phyloP scores from a whole-genome alignment of 2,113 vertebrate genomes.

The Phyllostomus discolor region DNA sequence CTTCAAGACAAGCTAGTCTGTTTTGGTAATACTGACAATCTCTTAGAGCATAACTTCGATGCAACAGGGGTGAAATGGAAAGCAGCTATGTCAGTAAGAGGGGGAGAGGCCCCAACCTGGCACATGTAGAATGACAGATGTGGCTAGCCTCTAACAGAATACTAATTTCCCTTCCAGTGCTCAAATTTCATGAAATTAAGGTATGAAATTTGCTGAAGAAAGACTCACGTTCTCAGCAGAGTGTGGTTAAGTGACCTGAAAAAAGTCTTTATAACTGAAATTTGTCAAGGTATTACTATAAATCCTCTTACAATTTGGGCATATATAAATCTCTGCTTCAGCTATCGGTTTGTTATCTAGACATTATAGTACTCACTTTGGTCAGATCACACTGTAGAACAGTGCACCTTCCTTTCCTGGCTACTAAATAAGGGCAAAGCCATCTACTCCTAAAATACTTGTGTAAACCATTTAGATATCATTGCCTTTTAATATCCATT shows the following conservation, averaged over 20 bases:
- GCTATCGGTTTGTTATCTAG: background rate
- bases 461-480: background rate
- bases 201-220: background rate
- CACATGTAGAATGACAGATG: background rate
- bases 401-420: background rate
- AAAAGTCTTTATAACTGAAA: background rate
- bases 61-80: background rate
- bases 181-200: constrained; percentile 16
- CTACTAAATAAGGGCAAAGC: background rate
- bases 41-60: background rate
- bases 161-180: background rate
- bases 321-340: background rate
- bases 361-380: background rate
- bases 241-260: background rate
- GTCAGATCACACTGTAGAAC: background rate
- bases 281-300: background rate
- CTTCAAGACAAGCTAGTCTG: background rate
- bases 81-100: background rate
- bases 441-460: background rate
- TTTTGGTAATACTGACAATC: background rate
- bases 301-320: background rate
- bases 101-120: background rate
- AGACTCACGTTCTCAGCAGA: background rate
- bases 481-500: background rate
- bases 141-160: background rate